Conservation (phyloP, 2,113 vertebrate species). For the Phyllostomus discolor region DNA sequence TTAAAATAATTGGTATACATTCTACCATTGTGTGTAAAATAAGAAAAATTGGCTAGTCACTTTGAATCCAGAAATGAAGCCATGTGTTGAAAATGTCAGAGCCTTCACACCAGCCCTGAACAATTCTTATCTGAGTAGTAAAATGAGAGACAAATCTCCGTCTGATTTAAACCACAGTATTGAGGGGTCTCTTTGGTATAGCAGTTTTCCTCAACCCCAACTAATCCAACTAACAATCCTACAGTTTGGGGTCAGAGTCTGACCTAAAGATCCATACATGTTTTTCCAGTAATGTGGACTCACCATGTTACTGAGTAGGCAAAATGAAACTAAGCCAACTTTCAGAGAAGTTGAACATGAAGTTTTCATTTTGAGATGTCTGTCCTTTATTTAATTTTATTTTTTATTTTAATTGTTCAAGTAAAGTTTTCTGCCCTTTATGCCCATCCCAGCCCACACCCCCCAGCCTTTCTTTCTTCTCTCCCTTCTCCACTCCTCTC, state of each 20-base stretch:
- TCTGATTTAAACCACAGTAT: background rate
- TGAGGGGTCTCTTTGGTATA: background rate
- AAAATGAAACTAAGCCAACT: background rate
- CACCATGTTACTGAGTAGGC: background rate
- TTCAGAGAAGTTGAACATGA: background rate
- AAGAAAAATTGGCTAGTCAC: background rate
- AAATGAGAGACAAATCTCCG: background rate
- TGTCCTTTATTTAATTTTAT: background rate
- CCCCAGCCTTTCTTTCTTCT: too few relatives aligned
- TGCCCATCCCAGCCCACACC: too few relatives aligned
- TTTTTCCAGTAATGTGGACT: background rate
- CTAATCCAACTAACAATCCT: background rate
- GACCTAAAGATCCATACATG: background rate
- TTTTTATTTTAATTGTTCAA: too few relatives aligned
- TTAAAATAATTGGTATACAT: background rate
- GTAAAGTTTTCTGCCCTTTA: too few relatives aligned
- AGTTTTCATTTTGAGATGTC: background rate
- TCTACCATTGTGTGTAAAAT: background rate
- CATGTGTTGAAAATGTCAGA: background rate
- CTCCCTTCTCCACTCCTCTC: too few relatives aligned
- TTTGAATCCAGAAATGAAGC: conserved; percentile 14
- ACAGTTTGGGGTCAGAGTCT: background rate
- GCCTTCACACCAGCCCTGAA: background rate
- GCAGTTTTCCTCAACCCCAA: background rate
- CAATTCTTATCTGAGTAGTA: background rate